Evolutionary conservation across 2,797 vertebrate species (phyloP).

Genomic region (Danio tinwini): DNA sequence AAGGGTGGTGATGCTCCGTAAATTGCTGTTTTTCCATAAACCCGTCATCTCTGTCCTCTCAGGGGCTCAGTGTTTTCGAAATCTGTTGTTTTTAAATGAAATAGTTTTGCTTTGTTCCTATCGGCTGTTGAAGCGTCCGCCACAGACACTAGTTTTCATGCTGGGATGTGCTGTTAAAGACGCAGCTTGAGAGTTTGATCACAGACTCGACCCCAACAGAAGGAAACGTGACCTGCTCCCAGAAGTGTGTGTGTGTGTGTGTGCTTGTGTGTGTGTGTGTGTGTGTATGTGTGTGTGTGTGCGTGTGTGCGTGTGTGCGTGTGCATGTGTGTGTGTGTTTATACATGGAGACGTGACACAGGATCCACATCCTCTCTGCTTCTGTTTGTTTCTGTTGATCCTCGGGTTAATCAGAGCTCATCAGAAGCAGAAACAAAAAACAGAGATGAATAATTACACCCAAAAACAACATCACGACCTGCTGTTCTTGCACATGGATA

Average conservation of each 20-base stretch:
- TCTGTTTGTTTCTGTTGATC: slow-evolving; percentile 47
- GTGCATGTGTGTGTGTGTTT: slow-evolving; percentile 7
- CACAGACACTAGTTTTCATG: background rate
- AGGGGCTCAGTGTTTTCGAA: slow-evolving; percentile 59
- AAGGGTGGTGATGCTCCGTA: slow-evolving; percentile 59
- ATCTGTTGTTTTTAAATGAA: slow-evolving; percentile 29
- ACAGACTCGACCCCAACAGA: background rate
- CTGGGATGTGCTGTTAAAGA: slow-evolving; percentile 1
- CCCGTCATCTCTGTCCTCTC: slow-evolving; percentile 55
- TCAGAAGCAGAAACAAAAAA: slow-evolving; percentile 11
- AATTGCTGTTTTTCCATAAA: slow-evolving; percentile 72
- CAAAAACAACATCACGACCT: slow-evolving; percentile 23
- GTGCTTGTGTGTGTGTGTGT: slow-evolving; percentile 3
- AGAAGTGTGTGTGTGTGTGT: slow-evolving; percentile 23
- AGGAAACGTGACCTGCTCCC: slow-evolving; percentile 35
- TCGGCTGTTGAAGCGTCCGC: background rate
- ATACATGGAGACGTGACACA: background rate
- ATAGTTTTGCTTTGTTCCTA: slow-evolving; percentile 8
- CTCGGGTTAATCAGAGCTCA: slow-evolving; percentile 39
- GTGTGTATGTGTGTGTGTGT: background rate
- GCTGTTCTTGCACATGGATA: background rate
- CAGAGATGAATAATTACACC: slow-evolving; percentile 29
- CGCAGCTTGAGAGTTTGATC: slow-evolving; percentile 30
- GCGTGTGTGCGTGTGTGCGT: background rate
- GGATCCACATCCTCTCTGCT: slow-evolving; percentile 27